Conservation (phyloP, 2,888 invertebrate genomes). For the Drosophila helvetica region DNA sequence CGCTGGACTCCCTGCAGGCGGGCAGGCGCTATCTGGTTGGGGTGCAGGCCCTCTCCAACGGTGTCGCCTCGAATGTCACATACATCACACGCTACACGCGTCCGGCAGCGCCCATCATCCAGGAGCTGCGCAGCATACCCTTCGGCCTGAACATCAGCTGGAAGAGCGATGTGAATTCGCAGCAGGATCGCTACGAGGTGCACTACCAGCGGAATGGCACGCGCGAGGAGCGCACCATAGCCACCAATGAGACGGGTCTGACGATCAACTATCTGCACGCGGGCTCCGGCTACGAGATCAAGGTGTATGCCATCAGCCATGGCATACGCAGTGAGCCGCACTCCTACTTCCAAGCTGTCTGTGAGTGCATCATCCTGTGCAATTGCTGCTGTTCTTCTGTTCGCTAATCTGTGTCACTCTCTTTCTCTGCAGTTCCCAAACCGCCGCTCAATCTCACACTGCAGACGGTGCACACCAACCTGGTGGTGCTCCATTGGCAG, state of each 20-base stretch:
- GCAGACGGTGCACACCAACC: conserved; percentile 90
- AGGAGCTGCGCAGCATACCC: conserved; percentile 89
- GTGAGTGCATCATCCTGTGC: conserved; percentile 75
- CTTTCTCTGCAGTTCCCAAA: conserved; percentile 88
- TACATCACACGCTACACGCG: conserved; percentile 90
- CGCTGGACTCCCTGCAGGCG: conserved; percentile 91
- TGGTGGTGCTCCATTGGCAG: conserved; percentile 91
- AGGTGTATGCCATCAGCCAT: conserved; percentile 94
- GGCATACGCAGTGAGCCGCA: conserved; percentile 92
- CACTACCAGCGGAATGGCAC: conserved; percentile 92
- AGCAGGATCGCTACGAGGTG: conserved; percentile 93
- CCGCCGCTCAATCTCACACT: conserved; percentile 91
- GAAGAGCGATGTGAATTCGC: conserved; percentile 96
- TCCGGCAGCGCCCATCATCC: conserved; percentile 94
- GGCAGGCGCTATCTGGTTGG: conserved; percentile 95
- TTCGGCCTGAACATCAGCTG: conserved; percentile 92
- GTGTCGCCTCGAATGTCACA: conserved; percentile 90
- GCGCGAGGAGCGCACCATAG: conserved; percentile 85
- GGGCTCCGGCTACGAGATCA: conserved; percentile 94
- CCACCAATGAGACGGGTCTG: conserved; percentile 88
- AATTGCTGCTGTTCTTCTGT: background rate
- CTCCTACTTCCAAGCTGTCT: conserved; percentile 93
- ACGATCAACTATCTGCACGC: conserved; percentile 91
- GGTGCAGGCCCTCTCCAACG: conserved; percentile 92
- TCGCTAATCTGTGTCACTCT: conserved; percentile 4